Evolutionary conservation across 1,140 invertebrate species (phyloP), one percentile per base, ranked within the genome.

Genomic region (Hylaeus volcanicus): DNA sequence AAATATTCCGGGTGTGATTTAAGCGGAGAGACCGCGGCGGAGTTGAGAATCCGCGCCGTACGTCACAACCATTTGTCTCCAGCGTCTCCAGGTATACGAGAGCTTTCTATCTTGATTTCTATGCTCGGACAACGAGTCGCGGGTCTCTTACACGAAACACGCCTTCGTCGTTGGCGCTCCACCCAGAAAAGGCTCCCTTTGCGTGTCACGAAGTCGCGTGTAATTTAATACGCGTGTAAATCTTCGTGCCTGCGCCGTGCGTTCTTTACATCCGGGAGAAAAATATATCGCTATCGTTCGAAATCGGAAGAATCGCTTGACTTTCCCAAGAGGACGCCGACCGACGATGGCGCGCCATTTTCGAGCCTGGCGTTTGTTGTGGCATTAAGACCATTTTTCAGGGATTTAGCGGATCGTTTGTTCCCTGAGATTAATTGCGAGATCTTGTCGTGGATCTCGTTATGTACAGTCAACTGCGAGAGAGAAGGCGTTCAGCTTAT

Each of bases 31-130:
- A 26, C 76, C 12, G 76, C 63, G 43, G 74, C 74, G 70, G 71
- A 74, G 83, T 48, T 65, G 81, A 83, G 74, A 83, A 87, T 86
- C 82, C 86, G 64, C 73, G 81, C 58, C 85, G 82, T 87, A 87
- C 86, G 86, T 87, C 85, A 87, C 86, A 87, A 87, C 85, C 86
- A 87, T 87, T 87, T 87, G 86, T 87, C 86, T 87, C 77, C 86
- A 45, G 82, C 82, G 79, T 87, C 79, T 65, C 82, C 85, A 87
- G 85, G 82, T 87, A 87, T 84, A 84, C 82, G 79, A 79, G 80
- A 86, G 82, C 85, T 87, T 87, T 87, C 86, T 87, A 87, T 87
- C 86, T 87, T 87, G 86, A 87, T 87, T 87, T 87, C 86, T 87
- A 87, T 87, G 85, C 85, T 73, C 71, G 84, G 82, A 84, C 86